These are phyloP conservation scores for Hoplodrina blanda DNA, from an alignment of 2,888 invertebrate species.

Conservation along the genomic window DNA sequence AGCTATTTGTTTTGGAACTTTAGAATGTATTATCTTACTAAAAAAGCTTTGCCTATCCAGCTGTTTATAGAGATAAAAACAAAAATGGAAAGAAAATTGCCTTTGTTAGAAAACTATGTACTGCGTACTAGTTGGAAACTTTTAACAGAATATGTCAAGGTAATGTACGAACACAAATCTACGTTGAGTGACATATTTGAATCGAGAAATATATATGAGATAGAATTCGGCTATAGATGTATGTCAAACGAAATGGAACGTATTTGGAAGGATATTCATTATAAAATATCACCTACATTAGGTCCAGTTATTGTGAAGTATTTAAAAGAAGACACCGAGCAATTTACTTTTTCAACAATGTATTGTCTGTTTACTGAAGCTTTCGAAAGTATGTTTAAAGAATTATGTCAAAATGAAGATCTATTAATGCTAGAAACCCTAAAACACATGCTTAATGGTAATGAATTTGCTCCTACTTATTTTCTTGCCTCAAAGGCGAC, in stretches of 20 bases:
- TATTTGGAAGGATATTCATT: conserved; percentile 58
- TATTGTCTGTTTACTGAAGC: conserved; percentile 53
- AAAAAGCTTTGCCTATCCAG: conserved; percentile 67
- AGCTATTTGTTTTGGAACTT: conserved; percentile 32
- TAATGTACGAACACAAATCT: conserved; percentile 51
- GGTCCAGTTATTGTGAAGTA: conserved; percentile 50
- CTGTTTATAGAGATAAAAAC: conserved; percentile 65
- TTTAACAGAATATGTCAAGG: conserved; percentile 54
- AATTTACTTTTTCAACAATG: conserved; percentile 51
- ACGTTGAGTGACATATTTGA: conserved; percentile 8
- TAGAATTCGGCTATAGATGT: neutral
- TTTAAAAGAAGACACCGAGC: conserved; percentile 61
- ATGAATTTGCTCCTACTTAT: neutral
- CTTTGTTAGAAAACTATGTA: conserved; percentile 35
- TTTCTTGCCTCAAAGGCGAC: neutral
- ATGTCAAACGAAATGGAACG: no score
- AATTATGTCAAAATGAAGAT: conserved; percentile 4
- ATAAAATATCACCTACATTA: conserved; percentile 57
- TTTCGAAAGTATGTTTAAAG: conserved; percentile 28
- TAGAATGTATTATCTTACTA: conserved; percentile 38
- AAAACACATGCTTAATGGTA: neutral
- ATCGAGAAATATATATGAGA: neutral
- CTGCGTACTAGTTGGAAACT: conserved; percentile 66
- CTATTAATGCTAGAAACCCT: neutral
- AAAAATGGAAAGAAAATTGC: conserved; percentile 53